phyloP scores from a whole-genome alignment of 2,888 invertebrate genomes.

The Carabus problematicus region DNA sequence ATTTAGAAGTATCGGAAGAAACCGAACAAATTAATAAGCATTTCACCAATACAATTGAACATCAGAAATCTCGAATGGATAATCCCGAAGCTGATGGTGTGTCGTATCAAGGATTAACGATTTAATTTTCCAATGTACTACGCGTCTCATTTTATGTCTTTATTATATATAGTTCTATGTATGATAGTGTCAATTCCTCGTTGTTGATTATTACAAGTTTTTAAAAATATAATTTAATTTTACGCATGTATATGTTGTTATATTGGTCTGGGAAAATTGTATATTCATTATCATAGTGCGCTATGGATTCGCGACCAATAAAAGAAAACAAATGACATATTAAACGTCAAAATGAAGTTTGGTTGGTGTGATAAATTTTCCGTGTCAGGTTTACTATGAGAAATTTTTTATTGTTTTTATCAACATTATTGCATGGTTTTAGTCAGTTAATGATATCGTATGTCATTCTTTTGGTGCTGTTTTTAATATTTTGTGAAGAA shows the following conservation, averaged over 20 bases:
- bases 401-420: conserved; percentile 27
- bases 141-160: conserved; percentile 30
- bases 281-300: background rate
- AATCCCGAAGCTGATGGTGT: conserved; percentile 68
- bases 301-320: background rate
- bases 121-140: conserved; percentile 52
- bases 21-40: conserved; percentile 96
- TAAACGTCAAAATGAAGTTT: conserved; percentile 38
- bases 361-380: conserved; percentile 31
- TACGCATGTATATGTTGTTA: background rate
- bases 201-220: conserved; percentile 42
- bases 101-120: conserved; percentile 69
- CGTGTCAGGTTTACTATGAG: conserved; percentile 13
- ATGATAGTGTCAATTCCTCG: conserved; percentile 39
- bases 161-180: conserved; percentile 38
- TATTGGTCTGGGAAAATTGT: background rate
- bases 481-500: conserved; percentile 25
- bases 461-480: background rate
- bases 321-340: conserved; percentile 13
- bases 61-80: conserved; percentile 75
- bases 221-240: conserved; percentile 41
- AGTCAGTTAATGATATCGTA: too few species aligned
- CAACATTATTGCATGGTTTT: background rate
- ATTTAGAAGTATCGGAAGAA: conserved; percentile 93
- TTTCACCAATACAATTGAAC: conserved; percentile 88